Conservation (phyloP, 2,888 invertebrate species). For the Polymixis flavicincta region DNA sequence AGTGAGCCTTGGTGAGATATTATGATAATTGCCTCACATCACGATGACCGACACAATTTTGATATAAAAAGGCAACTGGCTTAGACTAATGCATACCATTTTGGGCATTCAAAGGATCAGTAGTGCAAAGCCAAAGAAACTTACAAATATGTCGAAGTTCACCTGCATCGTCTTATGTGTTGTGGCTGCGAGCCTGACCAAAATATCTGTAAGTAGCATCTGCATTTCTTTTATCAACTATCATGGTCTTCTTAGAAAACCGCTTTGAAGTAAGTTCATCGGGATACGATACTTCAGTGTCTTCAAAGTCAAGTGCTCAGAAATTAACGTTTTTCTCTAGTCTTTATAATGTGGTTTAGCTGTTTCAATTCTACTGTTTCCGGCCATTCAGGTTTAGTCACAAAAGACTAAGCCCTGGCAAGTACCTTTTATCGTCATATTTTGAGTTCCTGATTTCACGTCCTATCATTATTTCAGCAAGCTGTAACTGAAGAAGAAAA, state of each 20-base stretch:
- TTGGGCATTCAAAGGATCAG: conserved; percentile 38
- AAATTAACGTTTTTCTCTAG: background rate
- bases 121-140: conserved; percentile 34
- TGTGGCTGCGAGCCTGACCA: conserved; percentile 59
- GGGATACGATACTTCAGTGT: background rate
- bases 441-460: background rate
- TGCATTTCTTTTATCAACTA: background rate
- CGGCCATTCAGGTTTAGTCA: too few species aligned
- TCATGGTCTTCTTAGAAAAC: background rate
- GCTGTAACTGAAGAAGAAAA: conserved; percentile 64
- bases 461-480: conserved; percentile 19
- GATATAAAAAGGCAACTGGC: conserved; percentile 53
- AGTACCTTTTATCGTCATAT: background rate
- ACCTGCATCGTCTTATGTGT: conserved; percentile 52
- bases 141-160: conserved; percentile 58
- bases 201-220: conserved; percentile 55
- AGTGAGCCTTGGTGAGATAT: conserved; percentile 58
- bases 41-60: conserved; percentile 51
- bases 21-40: conserved; percentile 60
- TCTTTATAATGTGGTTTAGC: background rate
- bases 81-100: conserved; percentile 46
- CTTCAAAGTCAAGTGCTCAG: background rate
- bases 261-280: rapidly evolving
- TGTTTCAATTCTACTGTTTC: conserved; percentile 1
- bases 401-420: background rate